Percentiles rank a stretch among this genome's conserved stretches.
Evolutionary conservation across 2,113 vertebrate genomes (phyloP).

Genomic region (Chaenogobius annularis): DNA sequence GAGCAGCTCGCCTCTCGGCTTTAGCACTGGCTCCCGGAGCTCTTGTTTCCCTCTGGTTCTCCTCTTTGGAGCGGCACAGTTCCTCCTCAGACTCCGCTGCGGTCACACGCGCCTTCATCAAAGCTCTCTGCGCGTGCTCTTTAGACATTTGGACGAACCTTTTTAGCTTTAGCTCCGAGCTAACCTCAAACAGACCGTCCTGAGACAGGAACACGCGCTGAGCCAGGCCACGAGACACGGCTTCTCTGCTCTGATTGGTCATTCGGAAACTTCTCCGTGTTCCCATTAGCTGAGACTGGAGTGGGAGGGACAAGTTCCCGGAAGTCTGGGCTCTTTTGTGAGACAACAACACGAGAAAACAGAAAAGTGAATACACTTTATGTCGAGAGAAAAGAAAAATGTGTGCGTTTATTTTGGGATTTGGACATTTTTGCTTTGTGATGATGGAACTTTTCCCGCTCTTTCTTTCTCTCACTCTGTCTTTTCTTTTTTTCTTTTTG

Average conservation of each 20-base stretch:
- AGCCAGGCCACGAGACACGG: background rate
- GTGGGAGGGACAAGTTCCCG: constrained; percentile 22
- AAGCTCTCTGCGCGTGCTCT: background rate
- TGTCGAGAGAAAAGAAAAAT: too few relatives aligned
- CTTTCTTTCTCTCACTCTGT: too few relatives aligned
- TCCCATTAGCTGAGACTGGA: constrained; percentile 37
- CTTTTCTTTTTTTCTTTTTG: too few relatives aligned
- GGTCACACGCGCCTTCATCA: background rate
- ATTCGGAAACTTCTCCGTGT: background rate
- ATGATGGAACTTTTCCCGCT: too few relatives aligned
- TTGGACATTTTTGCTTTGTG: too few relatives aligned
- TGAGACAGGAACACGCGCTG: too few relatives aligned
- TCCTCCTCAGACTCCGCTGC: background rate
- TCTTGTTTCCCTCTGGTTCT: background rate
- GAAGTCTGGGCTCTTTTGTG: too few relatives aligned
- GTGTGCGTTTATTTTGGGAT: too few relatives aligned
- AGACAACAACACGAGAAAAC: too few relatives aligned
- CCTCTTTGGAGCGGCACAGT: background rate
- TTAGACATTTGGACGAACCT: background rate
- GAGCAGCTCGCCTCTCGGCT: too few relatives aligned
- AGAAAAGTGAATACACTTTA: too few relatives aligned
- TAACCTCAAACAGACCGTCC: background rate
- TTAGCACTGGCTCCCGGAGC: too few relatives aligned
- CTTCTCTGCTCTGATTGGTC: constrained; percentile 4
- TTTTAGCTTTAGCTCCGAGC: background rate